Evolutionary conservation across 2,797 vertebrate species (phyloP).

Genomic region (Pachyuromys duprasi): DNA sequence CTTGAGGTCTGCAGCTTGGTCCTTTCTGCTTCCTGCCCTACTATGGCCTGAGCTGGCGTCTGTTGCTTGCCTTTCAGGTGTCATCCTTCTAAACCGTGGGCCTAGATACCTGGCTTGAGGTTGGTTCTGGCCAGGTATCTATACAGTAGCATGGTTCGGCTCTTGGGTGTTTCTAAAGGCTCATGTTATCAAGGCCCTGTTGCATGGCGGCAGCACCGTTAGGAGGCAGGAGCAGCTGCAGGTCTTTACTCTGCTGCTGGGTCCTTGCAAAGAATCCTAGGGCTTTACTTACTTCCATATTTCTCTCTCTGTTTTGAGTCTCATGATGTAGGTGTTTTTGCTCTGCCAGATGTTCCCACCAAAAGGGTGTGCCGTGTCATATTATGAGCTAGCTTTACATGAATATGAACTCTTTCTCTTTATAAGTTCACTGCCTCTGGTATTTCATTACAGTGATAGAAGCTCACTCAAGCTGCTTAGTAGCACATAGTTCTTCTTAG

Average conservation of each 20-base stretch:
- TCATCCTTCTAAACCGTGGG: background rate
- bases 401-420: background rate
- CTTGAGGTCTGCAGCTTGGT: background rate
- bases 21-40: background rate
- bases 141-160: background rate
- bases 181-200: background rate
- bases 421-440: background rate
- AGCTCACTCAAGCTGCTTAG: background rate
- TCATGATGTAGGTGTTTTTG: no score
- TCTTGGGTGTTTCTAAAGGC: background rate
- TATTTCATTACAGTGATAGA: background rate
- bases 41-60: background rate
- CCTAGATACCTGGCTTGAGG: background rate
- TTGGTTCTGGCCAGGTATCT: background rate
- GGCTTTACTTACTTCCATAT: background rate
- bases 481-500: background rate
- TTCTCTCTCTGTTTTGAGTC: background rate
- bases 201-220: no score
- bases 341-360: background rate
- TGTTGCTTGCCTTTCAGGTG: no score
- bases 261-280: background rate
- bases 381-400: no score
- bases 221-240: background rate
- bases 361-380: accelerated
- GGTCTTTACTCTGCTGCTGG: no score